phyloP scores from a whole-genome alignment of 1,140 invertebrate genomes.

The Hycleus cichorii region DNA sequence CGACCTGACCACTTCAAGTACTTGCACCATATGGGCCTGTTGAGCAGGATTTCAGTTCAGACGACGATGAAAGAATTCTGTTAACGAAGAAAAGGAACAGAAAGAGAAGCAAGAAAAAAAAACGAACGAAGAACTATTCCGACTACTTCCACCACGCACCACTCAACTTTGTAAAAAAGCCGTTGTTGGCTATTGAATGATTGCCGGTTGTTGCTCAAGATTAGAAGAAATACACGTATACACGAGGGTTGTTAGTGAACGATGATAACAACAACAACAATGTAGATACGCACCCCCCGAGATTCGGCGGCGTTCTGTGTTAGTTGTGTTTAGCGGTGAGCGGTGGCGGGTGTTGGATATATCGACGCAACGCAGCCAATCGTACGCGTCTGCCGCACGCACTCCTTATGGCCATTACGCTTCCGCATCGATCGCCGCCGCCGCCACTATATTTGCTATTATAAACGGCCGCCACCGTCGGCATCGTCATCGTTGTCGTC shows the following conservation, averaged over 20 bases:
- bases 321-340: constrained; percentile 11
- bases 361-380: constrained; percentile 31
- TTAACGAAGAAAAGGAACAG: not conserved
- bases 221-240: not conserved
- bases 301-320: constrained; percentile 18
- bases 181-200: not conserved
- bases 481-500: too few species aligned
- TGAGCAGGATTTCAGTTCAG: not conserved
- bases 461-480: too few species aligned
- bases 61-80: too few species aligned
- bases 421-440: constrained; percentile 25
- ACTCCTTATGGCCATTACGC: constrained; percentile 34
- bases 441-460: not conserved
- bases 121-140: not conserved
- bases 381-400: constrained; percentile 28
- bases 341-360: constrained; percentile 21
- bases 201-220: too few species aligned
- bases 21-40: constrained; percentile 40
- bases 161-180: not conserved
- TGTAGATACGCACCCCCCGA: constrained; percentile 25
- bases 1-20: constrained; percentile 39
- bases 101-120: not conserved
- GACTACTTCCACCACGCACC: not conserved
- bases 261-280: not conserved
- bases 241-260: constrained; percentile 5